Conservation (phyloP, 2,113 vertebrate species). For the Thermophis baileyi region DNA sequence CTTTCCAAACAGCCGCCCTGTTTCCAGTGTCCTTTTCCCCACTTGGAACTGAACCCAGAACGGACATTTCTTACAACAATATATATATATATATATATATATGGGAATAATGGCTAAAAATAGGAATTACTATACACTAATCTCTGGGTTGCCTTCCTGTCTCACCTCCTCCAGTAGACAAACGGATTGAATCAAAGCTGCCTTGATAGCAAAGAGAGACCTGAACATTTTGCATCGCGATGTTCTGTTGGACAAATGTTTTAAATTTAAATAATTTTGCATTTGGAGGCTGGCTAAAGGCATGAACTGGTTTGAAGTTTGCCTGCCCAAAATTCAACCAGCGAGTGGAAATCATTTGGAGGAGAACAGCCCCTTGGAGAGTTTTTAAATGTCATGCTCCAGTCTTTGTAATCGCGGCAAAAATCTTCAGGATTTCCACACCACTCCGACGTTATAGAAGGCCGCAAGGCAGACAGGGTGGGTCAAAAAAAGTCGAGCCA, state of each 20-base stretch:
- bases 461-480: background rate
- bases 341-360: background rate
- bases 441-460: background rate
- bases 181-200: background rate
- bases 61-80: too few species aligned
- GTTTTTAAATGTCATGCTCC: background rate
- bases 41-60: too few species aligned
- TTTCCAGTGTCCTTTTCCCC: too few species aligned
- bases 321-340: background rate
- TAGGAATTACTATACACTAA: background rate
- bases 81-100: too few species aligned
- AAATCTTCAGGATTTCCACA: background rate
- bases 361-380: background rate
- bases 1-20: too few species aligned
- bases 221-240: background rate
- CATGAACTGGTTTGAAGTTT: background rate
- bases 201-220: background rate
- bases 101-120: background rate
- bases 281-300: background rate
- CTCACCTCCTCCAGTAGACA: too few species aligned
- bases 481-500: background rate
- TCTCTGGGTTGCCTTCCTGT: background rate
- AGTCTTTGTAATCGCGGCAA: background rate
- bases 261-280: background rate
- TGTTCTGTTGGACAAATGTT: background rate